Base-by-base conservation (phyloP, 2,797 vertebrate genomes). In the Coregonus suidteri region DNA sequence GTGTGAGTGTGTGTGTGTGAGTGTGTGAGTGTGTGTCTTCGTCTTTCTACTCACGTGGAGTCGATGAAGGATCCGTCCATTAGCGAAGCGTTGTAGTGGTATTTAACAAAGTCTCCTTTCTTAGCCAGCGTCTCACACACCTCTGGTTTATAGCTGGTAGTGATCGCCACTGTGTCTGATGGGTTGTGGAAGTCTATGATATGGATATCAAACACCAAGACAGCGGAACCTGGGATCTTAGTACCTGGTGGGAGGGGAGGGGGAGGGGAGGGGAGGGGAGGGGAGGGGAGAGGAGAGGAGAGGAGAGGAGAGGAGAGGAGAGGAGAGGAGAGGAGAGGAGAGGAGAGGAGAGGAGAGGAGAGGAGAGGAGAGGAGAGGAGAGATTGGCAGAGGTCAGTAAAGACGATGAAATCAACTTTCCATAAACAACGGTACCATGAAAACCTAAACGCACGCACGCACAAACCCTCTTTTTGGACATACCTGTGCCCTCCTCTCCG, bases 131-230 rank as follows among this genome's bases (percentile, higher is more conserved):
- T 85, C 0, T 90, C 92, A 83, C 98, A 99, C 66, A 94, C 90
- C 0, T 93, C 91, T 4, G 98, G 98, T 83, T 95, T 97, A 83
- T 93, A 91, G 11, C 77, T 92, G 47, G 95, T 92, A 0, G 86
- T 95, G 82, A 98, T 77, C 82, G 91, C 89, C 0, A 97, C 95
- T 0, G 80, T 94, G 87, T 99, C 98, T 0, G 95, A 90, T 0
- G 98, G 97, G 88, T 99, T 99, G 92, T 99, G 98, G 89, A 98
- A 98, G 86, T 99, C 98, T 20, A 99, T 94, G 82, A 99, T 93
- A 0, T 96, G 94, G 79, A 99, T 89, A 54, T 98, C 96, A 76
- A 99, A 99, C 53, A 99, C 95, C 87, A 99, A 92, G 76, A 99
- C 98, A 0, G 98, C 98, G 0, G 98, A 99, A 30, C 98, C 98